A percentile compares a stretch with the other conserved stretches of the same genome.
Conservation (phyloP, 2,113 vertebrate genomes). For the Zapornia atra region DNA sequence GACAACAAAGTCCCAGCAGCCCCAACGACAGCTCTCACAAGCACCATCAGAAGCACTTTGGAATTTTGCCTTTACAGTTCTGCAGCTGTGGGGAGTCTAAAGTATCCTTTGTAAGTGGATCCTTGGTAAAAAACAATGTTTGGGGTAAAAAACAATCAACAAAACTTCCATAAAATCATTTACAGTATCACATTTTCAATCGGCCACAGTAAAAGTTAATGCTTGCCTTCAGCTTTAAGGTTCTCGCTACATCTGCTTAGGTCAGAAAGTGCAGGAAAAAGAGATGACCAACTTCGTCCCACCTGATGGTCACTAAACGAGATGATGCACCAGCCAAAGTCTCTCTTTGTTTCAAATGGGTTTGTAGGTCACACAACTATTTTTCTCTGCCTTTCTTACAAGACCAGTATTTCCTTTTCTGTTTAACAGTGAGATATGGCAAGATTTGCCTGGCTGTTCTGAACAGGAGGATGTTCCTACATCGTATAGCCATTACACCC, state of each 20-base stretch:
- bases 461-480: not conserved
- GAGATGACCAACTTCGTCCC: not conserved
- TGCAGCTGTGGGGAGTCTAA: not conserved
- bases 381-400: not conserved
- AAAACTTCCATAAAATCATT: not conserved
- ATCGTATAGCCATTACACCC: not conserved
- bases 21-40: not conserved
- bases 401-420: not conserved
- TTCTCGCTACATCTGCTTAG: not conserved
- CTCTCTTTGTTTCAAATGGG: not conserved
- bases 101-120: not conserved
- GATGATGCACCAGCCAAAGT: not conserved
- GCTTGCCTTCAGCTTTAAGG: not conserved
- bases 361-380: not conserved
- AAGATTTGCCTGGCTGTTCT: not conserved
- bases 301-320: not conserved
- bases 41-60: not conserved
- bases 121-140: not conserved
- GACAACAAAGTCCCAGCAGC: not conserved
- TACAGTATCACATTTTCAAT: not conserved
- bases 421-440: not conserved
- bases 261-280: not conserved
- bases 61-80: not conserved
- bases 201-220: not conserved
- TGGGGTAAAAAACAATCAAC: too few relatives aligned